Evolutionary conservation across 2,797 vertebrate species (phyloP).

Genomic region (Miichthys miiuy): DNA sequence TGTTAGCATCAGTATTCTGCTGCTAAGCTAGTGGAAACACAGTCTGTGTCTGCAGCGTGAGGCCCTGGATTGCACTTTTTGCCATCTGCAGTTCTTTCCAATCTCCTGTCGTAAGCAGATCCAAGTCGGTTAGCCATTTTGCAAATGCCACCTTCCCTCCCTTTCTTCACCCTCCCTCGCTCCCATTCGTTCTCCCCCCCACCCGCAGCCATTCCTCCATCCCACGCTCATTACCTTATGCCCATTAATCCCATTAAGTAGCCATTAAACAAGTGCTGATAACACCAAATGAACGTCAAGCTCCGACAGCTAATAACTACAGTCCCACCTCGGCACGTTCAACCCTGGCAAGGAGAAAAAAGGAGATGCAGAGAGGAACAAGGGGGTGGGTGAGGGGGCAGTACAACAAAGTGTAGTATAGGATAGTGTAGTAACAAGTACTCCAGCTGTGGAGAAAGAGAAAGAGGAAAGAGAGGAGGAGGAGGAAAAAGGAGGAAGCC

Average conservation of each 20-base stretch:
- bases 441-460: constrained; percentile 40
- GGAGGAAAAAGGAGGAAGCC: constrained; percentile 40
- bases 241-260: constrained; percentile 86
- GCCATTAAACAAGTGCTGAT: constrained; percentile 86
- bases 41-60: constrained; percentile 41
- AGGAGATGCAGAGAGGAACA: constrained; percentile 45
- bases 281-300: constrained; percentile 81
- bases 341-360: constrained; percentile 60
- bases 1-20: constrained; percentile 45
- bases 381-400: background rate
- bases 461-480: constrained; percentile 51
- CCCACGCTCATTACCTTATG: constrained; percentile 80
- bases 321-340: constrained; percentile 66
- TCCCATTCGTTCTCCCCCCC: background rate
- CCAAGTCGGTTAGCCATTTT: constrained; percentile 45
- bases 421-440: constrained; percentile 35
- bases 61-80: constrained; percentile 32
- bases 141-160: constrained; percentile 26
- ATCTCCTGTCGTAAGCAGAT: constrained; percentile 53
- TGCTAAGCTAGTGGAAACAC: constrained; percentile 45
- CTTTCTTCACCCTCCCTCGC: constrained; percentile 16
- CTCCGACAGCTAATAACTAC: constrained; percentile 79
- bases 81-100: constrained; percentile 44
- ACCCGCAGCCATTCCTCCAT: constrained; percentile 51
- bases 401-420: constrained; percentile 1